These are phyloP conservation scores for Anas bernieri DNA, from an alignment of 2,797 vertebrate species.

Conservation along the genomic window DNA sequence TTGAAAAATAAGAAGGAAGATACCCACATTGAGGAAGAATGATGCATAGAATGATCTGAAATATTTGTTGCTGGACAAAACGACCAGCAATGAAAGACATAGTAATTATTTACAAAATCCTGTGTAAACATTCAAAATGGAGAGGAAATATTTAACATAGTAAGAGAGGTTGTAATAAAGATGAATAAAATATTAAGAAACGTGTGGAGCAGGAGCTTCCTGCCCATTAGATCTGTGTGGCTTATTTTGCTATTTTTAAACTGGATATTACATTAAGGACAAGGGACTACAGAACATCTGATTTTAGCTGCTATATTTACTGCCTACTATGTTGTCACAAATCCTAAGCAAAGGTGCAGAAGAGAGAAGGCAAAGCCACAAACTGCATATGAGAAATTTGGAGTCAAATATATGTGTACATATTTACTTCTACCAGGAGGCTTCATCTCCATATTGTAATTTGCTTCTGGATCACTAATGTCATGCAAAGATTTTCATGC, in stretches of 20 bases:
- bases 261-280: neutral
- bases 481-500: neutral
- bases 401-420: neutral
- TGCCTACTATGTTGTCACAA: neutral
- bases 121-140: neutral
- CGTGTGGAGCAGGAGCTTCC: neutral
- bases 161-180: neutral
- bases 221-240: rapidly evolving
- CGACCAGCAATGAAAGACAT: neutral
- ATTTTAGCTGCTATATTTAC: neutral
- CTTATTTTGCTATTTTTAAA: neutral
- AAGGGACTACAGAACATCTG: neutral
- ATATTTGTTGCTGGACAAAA: neutral
- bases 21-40: neutral
- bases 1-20: neutral
- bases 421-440: neutral
- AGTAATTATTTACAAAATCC: neutral
- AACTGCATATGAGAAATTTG: neutral
- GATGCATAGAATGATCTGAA: neutral
- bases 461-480: neutral
- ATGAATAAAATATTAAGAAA: neutral
- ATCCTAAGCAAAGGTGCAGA: neutral
- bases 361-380: neutral
- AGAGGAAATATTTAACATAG: neutral
- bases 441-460: neutral